Evolutionary conservation across 2,797 vertebrate genomes (phyloP).

Genomic region (Tragelaphus oryx): DNA sequence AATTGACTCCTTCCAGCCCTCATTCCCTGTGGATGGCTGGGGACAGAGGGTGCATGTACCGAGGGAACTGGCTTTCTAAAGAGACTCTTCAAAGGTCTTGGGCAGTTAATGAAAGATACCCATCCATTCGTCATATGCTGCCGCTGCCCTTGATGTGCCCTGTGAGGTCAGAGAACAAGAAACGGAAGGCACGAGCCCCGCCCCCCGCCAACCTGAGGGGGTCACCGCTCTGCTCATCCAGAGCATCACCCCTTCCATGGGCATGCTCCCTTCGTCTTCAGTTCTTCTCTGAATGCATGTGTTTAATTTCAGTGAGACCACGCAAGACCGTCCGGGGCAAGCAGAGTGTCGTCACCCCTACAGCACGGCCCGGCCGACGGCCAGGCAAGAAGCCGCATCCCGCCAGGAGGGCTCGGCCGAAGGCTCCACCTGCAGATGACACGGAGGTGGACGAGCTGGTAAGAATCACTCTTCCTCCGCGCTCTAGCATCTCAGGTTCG

Average conservation of each 20-base stretch:
- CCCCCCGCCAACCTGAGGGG: background rate
- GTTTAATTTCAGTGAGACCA: conserved; percentile 88
- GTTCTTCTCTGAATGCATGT: background rate
- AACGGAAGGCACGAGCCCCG: background rate
- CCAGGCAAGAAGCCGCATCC: conserved; percentile 87
- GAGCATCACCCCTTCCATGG: background rate
- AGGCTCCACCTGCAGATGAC: conserved; percentile 82
- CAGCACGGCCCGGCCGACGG: conserved; percentile 82
- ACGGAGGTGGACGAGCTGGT: conserved; percentile 96
- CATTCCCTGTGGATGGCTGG: background rate
- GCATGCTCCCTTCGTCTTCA: background rate
- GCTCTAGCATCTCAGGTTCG: background rate
- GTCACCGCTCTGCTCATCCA: background rate
- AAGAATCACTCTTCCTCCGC: conserved; percentile 65
- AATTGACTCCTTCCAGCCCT: conserved; percentile 1
- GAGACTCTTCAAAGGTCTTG: background rate
- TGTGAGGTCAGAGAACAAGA: background rate
- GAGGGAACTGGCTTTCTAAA: background rate
- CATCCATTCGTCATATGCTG: background rate
- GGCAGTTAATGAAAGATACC: background rate
- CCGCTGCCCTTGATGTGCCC: background rate
- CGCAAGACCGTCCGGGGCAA: conserved; percentile 88
- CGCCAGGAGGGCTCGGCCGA: conserved; percentile 75
- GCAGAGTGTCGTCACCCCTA: conserved; percentile 75
- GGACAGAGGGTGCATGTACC: background rate